Base-by-base conservation (phyloP, 2,888 invertebrate genomes). In the Melanargia galathea region DNA sequence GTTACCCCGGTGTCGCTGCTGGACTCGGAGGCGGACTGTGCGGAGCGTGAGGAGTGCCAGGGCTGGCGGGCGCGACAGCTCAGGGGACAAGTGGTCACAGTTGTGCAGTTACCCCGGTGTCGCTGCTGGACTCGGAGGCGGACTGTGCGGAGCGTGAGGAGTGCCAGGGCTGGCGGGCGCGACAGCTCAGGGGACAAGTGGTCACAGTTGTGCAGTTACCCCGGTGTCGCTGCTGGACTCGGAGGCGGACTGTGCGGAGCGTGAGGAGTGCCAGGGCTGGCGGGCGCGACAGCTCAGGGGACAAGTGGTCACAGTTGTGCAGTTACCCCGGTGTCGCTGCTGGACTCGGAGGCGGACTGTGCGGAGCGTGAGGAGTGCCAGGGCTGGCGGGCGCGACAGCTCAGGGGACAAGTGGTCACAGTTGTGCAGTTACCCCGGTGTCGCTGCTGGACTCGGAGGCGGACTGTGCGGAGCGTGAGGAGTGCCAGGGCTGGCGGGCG, bases 161-260 rank as follows among this genome's bases (percentile, higher is more conserved):
- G 35, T 55, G n/a, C n/a, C n/a, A n/a, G n/a, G n/a, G n/a, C n/a
- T n/a, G n/a, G n/a, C n/a, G n/a, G n/a, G n/a, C n/a, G n/a, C 35
- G 8, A 10, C 35, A 8, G 24, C 5, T 26, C 2, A 4, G 26
- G 26, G 11, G 52, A 18, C 46, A 43, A 43, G 10, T 48, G n/a
- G 10, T 33, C 33, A 49, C 13, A 43, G 40, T 5, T 45, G 22
- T 51, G n/a, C n/a, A 71, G 80, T 75, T 22, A 91, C 90, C 73
- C 88, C 90, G 10, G 90, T 88, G 45, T 90, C 91, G 65, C 90
- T 90, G 78, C 90, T 91, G 33, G 86, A 84, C 70, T 87, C 87
- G 0, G 90, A 90, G 8, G 76, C 77, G 48, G 79, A 73, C 70
- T 68, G 70, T 30, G 61, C 65, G 40, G 40, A 7, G 16, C 7